Evolutionary conservation across 2,113 vertebrate species (phyloP).

Genomic region (Motacilla tschutschensis): DNA sequence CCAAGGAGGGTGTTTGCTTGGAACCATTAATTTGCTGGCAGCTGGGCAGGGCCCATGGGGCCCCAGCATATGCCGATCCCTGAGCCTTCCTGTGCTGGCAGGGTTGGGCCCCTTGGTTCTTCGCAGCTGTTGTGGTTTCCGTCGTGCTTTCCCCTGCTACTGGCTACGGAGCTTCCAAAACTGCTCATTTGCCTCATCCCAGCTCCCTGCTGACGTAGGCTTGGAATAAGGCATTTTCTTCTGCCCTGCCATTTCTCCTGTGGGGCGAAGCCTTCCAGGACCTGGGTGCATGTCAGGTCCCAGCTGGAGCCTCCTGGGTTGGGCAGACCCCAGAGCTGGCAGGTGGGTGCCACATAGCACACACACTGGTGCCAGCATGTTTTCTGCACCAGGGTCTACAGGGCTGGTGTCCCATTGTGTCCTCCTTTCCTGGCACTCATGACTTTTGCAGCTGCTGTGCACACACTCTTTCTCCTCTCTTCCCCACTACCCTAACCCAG

Average conservation of each 20-base stretch:
- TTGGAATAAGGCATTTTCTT: not conserved
- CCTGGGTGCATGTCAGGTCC: not conserved
- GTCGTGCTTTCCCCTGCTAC: not conserved
- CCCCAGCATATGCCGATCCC: not conserved
- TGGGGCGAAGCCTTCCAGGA: not conserved
- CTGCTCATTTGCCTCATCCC: not conserved
- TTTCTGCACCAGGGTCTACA: not conserved
- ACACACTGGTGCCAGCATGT: not conserved
- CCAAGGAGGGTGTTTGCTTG: not conserved
- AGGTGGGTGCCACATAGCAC: not conserved
- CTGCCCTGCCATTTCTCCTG: not conserved
- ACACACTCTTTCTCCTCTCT: fast-evolving
- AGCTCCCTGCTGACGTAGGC: not conserved
- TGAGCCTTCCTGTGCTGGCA: not conserved
- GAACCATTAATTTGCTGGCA: conserved; percentile 31
- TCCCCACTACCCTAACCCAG: not conserved
- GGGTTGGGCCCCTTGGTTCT: not conserved
- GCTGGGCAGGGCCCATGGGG: not conserved
- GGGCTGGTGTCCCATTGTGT: not conserved
- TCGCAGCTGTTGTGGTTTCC: not conserved
- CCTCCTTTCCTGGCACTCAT: fast-evolving
- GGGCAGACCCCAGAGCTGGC: not conserved
- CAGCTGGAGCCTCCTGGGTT: not conserved
- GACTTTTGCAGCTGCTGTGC: not conserved
- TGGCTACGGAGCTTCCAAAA: not conserved